Conservation (phyloP, 2,888 invertebrate species). For the Drosophila demipolita region DNA sequence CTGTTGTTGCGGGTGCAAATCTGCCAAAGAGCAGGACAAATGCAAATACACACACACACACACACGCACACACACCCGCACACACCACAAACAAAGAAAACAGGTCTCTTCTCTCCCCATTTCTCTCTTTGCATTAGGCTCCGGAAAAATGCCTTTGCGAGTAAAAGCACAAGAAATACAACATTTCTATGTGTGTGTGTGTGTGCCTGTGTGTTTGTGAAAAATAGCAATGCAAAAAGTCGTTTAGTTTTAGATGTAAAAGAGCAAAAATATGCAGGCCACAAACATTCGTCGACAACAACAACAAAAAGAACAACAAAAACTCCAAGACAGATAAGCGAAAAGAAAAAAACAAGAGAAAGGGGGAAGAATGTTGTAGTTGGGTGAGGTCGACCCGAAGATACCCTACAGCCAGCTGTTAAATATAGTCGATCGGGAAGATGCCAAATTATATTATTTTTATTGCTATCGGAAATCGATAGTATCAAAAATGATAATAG, state of each 20-base stretch:
- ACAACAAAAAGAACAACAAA: slow-evolving; percentile 14
- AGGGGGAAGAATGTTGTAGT: background rate
- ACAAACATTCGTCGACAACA: slow-evolving; percentile 65
- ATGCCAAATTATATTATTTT: no score
- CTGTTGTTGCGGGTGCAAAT: slow-evolving; percentile 58
- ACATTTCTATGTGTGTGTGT: slow-evolving; percentile 10
- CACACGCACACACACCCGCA: background rate
- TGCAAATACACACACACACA: slow-evolving; percentile 41
- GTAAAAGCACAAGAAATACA: background rate
- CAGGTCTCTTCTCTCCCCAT: background rate
- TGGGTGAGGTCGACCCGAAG: background rate
- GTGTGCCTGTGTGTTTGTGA: slow-evolving; percentile 18
- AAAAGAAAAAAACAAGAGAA: slow-evolving; percentile 5
- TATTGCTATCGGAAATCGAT: no score
- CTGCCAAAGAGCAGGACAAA: slow-evolving; percentile 60
- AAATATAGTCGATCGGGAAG: background rate
- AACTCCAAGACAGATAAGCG: slow-evolving; percentile 28
- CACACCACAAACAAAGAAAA: slow-evolving; percentile 12
- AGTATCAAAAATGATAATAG: no score
- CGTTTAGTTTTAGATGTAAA: slow-evolving; percentile 58
- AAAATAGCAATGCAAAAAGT: slow-evolving; percentile 65
- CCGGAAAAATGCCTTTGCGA: slow-evolving; percentile 52
- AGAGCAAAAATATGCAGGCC: slow-evolving; percentile 71
- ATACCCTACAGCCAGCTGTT: background rate
- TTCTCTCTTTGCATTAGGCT: slow-evolving; percentile 44